Conservation (phyloP, 2,888 invertebrate genomes). For the Drosophila prolongata region DNA sequence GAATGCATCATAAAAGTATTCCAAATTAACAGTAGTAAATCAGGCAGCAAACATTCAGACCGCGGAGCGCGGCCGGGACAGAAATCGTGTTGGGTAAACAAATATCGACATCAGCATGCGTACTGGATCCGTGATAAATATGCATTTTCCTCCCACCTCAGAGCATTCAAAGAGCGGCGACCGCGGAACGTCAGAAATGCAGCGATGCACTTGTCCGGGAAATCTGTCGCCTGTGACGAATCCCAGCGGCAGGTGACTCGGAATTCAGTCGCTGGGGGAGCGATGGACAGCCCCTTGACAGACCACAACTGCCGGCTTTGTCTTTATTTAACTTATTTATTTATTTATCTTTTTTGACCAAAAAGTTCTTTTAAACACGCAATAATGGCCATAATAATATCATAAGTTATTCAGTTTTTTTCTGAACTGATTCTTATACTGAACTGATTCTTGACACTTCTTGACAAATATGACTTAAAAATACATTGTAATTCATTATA, state of each 20-base stretch:
- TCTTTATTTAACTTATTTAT: not conserved
- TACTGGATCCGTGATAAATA: conserved; percentile 56
- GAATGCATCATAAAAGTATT: conserved; percentile 69
- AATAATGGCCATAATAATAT: too few species aligned
- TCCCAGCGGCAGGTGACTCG: conserved; percentile 7
- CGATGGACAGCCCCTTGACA: not conserved
- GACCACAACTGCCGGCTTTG: not conserved
- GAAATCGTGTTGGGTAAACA: conserved; percentile 69
- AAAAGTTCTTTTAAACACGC: not conserved
- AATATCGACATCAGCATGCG: conserved; percentile 66
- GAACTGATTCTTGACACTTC: too few species aligned
- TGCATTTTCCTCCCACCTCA: conserved; percentile 37
- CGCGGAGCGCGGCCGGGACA: conserved; percentile 2
- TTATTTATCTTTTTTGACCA: too few species aligned
- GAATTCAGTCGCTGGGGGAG: not conserved
- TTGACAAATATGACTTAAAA: too few species aligned
- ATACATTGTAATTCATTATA: too few species aligned
- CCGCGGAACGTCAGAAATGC: conserved; percentile 38
- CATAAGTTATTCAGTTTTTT: too few species aligned
- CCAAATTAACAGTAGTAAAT: conserved; percentile 66
- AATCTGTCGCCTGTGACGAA: conserved; percentile 22
- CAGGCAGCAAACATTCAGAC: conserved; percentile 36
- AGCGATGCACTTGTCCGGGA: conserved; percentile 37
- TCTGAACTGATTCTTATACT: too few species aligned
- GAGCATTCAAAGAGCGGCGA: conserved; percentile 7